Evolutionary conservation across 2,113 vertebrate genomes (phyloP), one percentile per base, ranked within the genome.

Genomic region (Monopterus albus): DNA sequence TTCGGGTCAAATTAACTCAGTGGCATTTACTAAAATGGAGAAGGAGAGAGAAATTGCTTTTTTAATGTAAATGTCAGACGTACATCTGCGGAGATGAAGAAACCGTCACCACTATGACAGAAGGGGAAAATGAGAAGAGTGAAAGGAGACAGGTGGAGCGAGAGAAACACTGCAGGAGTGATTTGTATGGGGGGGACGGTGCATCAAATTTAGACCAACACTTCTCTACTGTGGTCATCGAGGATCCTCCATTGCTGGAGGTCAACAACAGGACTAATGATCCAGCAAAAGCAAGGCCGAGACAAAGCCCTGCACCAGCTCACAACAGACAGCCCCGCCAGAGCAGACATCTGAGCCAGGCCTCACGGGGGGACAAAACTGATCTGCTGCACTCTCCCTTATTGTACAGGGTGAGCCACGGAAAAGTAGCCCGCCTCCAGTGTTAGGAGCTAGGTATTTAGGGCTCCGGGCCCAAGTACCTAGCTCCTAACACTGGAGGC

Each of bases 291-390:
- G 13, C 7, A 14, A 55, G 21, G 36, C 35, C 31, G 10, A 46
- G 18, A 7, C 23, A 11, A 38, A 62, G 14, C 28, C 38, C 29
- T 20, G 13, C 25, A 59, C 25, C 15, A 62, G 47, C 33, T 39
- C 2, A 1, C 0, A 2, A 49, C 35, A 38, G 50, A 59, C 29
- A 55, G 28, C 28, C 65, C 29, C 71, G 69, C 21, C 20, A 31
- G 43, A 35, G 6, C 33, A 78, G 75, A 84, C 73, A 72, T 76
- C 57, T 82, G 77, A 70, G 67, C 81, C 79, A 85, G 81, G 89
- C 64, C 79, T 70, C 47, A 63, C 29, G 0, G 55, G 70, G 25
- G 33, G 39, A 36, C 35, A 49, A 77, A 55, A 47, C 55, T n/a
- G n/a, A 66, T 40, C 73, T 25, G 36, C 38, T 60, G 14, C 7